Percentiles rank a stretch among this genome's conserved stretches.
These are phyloP conservation scores for Hylomyscus alleni DNA, from an alignment of 2,797 vertebrate genomes.

Conservation along the genomic window DNA sequence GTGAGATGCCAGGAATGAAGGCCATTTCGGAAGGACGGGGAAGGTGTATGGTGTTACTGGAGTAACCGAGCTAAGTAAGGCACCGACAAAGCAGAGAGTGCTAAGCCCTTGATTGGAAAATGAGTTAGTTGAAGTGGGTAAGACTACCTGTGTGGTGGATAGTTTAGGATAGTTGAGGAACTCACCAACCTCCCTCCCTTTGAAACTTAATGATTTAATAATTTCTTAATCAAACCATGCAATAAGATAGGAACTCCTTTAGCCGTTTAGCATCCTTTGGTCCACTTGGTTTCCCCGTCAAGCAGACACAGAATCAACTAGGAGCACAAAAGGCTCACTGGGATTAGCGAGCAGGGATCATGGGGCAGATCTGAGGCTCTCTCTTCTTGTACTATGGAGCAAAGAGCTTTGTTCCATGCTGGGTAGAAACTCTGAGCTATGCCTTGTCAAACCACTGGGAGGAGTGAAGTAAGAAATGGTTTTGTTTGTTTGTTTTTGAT, in stretches of 20 bases:
- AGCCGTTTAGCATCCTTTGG: background rate
- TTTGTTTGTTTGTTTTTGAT: background rate
- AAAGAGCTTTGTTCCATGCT: background rate
- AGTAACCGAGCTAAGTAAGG: background rate
- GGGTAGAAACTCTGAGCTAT: background rate
- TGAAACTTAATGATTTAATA: background rate
- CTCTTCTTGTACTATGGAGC: rapidly evolving
- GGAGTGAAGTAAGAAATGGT: background rate
- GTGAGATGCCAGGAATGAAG: background rate
- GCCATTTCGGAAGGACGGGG: slow-evolving; percentile 22
- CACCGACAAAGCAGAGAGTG: background rate
- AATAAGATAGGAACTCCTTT: background rate
- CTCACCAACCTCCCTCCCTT: background rate
- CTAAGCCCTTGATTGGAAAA: background rate
- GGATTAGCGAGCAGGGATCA: too few relatives aligned
- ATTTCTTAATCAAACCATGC: background rate
- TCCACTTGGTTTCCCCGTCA: background rate
- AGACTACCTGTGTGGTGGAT: background rate
- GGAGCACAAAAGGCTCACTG: too few relatives aligned
- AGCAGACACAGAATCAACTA: background rate
- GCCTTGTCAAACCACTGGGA: background rate
- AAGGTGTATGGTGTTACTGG: background rate
- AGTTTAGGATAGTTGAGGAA: background rate
- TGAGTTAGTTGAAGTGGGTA: background rate
- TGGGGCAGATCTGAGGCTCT: background rate